phyloP scores from a whole-genome alignment of 2,888 invertebrate species.

The Agonum fuliginosum region DNA sequence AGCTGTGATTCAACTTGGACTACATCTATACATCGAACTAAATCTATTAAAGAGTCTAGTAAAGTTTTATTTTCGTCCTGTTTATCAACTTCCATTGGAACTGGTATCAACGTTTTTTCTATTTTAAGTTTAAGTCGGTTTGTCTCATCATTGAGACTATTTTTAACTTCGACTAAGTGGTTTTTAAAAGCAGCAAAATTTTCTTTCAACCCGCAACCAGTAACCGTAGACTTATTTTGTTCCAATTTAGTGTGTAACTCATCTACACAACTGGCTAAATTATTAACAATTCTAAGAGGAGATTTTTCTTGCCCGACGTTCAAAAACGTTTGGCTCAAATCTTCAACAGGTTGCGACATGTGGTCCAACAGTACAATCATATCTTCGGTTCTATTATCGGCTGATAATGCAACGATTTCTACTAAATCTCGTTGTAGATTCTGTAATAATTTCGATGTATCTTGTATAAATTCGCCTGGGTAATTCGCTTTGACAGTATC shows the following conservation, averaged over 20 bases:
- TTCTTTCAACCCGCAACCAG: constrained; percentile 68
- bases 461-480: constrained; percentile 67
- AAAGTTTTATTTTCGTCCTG: constrained; percentile 37
- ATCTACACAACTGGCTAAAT: constrained; percentile 20
- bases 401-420: constrained; percentile 66
- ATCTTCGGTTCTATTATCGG: constrained; percentile 67
- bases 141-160: constrained; percentile 50
- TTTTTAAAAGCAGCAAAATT: constrained; percentile 68
- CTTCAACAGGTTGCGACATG: constrained; percentile 74
- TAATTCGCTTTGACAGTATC: constrained; percentile 68
- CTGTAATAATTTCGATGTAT: constrained; percentile 68
- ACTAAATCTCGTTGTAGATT: constrained; percentile 70
- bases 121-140: constrained; percentile 29
- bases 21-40: constrained; percentile 52
- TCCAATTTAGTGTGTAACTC: constrained; percentile 61
- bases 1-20: constrained; percentile 55
- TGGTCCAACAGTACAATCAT: constrained; percentile 73
- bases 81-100: constrained; percentile 57
- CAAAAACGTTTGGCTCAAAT: constrained; percentile 72
- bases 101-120: constrained; percentile 54
- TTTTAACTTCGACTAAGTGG: constrained; percentile 63
- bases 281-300: constrained; percentile 17
- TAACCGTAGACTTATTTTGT: constrained; percentile 65
- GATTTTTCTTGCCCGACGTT: constrained; percentile 71
- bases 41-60: constrained; percentile 56